Evolutionary conservation across 2,113 vertebrate species (phyloP), one percentile per base, ranked within the genome.

Genomic region (Dascyllus trimaculatus): DNA sequence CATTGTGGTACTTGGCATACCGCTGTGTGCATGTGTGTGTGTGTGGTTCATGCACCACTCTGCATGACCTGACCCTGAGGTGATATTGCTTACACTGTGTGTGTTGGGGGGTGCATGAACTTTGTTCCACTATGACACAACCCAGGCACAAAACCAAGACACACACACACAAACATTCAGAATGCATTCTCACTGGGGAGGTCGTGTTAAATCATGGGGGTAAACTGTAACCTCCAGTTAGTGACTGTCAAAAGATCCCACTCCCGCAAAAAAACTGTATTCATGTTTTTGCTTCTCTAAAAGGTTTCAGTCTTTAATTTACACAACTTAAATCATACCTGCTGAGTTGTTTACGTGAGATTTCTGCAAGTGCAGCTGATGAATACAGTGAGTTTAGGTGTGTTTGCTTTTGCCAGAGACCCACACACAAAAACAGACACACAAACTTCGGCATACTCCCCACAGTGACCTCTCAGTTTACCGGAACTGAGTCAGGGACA

Each of bases 51-150:
- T 71, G 52, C 26, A 26, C 71, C 51, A 74, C 84, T 58, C 61
- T 88, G 84, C 84, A 85, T 71, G 70, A 54, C 4, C 69, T 89
- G 89, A 88, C 87, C 89, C 85, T 83, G 83, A 85, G 88, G 80
- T 72, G 18, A 73, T 52, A 61, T 85, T 49, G 81, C 71, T 91
- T 86, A 89, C 84, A 80, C 43, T 88, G 75, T 81, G 32, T 56
- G 46, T 56, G 6, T n/a, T 48, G 53, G 46, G 56, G 76, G n/a
- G 71, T 66, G 46, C 21, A n/a, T 60, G 48, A 85, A 77, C 77
- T 71, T 88, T 73, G 22, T 48, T 59, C n/a, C 75, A 90, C 80
- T 66, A 38, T 11, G 14, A 35, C 24, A 21, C 66, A 85, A 66
- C 65, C 66, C 67, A 81, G 84, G 81, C 85, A 82, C 24, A 85